Percentiles rank a stretch among this genome's conserved stretches.
Evolutionary conservation across 2,113 vertebrate genomes (phyloP).

Genomic region (Pachycephala philippinensis): DNA sequence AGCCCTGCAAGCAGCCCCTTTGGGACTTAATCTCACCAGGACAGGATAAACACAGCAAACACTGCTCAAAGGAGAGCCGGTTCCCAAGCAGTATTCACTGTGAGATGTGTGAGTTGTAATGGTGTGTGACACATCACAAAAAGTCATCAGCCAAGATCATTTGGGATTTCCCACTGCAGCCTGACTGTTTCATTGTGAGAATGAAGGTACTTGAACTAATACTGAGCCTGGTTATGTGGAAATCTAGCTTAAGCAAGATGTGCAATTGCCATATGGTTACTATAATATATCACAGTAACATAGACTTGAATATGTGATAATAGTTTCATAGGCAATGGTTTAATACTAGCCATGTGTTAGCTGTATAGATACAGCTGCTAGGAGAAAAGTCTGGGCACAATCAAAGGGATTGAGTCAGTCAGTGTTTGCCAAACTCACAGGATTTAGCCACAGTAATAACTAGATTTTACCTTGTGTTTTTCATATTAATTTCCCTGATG

Average conservation of each 20-base stretch:
- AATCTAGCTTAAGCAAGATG: background rate
- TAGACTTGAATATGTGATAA: background rate
- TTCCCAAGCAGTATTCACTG: background rate
- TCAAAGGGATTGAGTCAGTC: background rate
- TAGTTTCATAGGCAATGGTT: background rate
- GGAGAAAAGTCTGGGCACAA: background rate
- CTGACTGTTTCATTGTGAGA: background rate
- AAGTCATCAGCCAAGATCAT: background rate
- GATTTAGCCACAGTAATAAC: background rate
- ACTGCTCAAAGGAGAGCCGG: background rate
- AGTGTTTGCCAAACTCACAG: background rate
- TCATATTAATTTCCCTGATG: background rate
- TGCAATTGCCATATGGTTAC: background rate
- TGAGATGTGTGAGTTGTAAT: background rate
- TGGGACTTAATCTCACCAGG: background rate
- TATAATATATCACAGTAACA: background rate
- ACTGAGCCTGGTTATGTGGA: background rate
- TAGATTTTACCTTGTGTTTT: background rate
- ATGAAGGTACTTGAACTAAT: background rate
- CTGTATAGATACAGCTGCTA: background rate
- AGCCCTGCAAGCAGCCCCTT: background rate
- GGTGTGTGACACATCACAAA: background rate
- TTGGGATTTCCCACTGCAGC: background rate
- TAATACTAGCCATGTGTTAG: background rate
- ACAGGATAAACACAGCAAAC: background rate